Percentiles rank a stretch among this genome's conserved stretches.
These are phyloP conservation scores for Panagrolaimus sp. DNA, from an alignment of 1,140 invertebrate species.

Conservation along the genomic window DNA sequence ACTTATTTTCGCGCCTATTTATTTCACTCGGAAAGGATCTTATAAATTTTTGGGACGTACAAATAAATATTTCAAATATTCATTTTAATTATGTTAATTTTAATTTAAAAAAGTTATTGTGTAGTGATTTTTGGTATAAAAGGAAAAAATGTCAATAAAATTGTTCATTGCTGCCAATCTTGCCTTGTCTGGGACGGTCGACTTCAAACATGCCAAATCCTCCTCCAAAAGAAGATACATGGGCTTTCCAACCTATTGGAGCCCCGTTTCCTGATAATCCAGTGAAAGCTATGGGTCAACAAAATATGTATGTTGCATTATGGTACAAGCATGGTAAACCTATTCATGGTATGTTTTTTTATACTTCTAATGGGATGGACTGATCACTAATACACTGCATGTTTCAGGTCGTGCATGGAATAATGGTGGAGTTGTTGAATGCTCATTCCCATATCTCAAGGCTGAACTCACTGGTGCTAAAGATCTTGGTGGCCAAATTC, in stretches of 20 bases:
- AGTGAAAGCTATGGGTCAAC: slow-evolving; percentile 31
- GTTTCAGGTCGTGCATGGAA: slow-evolving; percentile 29
- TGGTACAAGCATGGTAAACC: slow-evolving; percentile 48
- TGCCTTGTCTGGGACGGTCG: too few species aligned
- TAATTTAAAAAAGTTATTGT: too few species aligned
- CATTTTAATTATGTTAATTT: too few species aligned
- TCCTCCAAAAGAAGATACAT: slow-evolving; percentile 19
- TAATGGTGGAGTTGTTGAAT: slow-evolving; percentile 40
- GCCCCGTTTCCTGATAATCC: slow-evolving; percentile 41
- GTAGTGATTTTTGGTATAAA: too few species aligned
- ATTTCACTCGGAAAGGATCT: too few species aligned
- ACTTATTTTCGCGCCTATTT: too few species aligned
- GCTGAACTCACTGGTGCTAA: slow-evolving; percentile 33
- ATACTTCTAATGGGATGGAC: not conserved
- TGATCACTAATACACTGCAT: too few species aligned
- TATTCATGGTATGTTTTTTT: not conserved
- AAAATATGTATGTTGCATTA: slow-evolving; percentile 40
- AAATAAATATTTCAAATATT: too few species aligned
- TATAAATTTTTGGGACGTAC: too few species aligned
- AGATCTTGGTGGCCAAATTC: slow-evolving; percentile 44
- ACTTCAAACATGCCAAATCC: slow-evolving; percentile 4
- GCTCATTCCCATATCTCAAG: slow-evolving; percentile 43
- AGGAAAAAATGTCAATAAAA: too few species aligned
- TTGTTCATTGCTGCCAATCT: too few species aligned
- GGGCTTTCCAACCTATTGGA: slow-evolving; percentile 27